Base-by-base conservation (phyloP, 2,797 vertebrate genomes). In the Capromys pilorides region DNA sequence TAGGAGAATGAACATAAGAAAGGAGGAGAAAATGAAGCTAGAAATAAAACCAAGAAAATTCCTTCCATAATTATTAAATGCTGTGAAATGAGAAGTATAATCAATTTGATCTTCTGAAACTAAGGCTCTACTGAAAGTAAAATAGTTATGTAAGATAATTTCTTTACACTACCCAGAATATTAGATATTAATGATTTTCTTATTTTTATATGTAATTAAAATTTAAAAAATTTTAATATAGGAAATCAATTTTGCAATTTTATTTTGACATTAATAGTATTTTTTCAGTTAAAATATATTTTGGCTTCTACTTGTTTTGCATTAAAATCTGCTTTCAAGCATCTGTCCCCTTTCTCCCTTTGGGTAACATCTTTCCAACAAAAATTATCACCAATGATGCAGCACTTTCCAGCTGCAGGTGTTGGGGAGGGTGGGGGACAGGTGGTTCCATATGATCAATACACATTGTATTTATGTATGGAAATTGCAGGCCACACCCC, bases 161-260 rank as follows among this genome's bases (percentile, higher is more conserved):
- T 87, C 71, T 79, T 86, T 64, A 57, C 21, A 71, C 82, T 10
- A 79, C 8, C 21, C 22, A 79, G 49, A 83, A 83, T 67, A 73
- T 93, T 78, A 85, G 51, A 39, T 75, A 79, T 36, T 90, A 31
- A 71, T 82, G 33, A 33, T 87, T 95, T 21, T 75, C 24, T 7
- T 79, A 24, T 88, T 95, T 92, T 93, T 13, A 62, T 67, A 62
- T 26, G 61, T 31, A 85, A 80, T 81, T 80, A 85, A 86, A 26
- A 22, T 86, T 73, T 78, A 75, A 88, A 69, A 82, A 9, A 54
- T 66, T 81, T 95, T 82, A 86, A 62, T 82, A 85, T 93, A 66
- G 8, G 0, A 78, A 91, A 91, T 86, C 28, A 31, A 31, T 64
- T 62, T 88, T 84, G 6, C 12, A 84, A 93, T 85, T 89, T 89